Base-by-base conservation (phyloP, 2,888 invertebrate species). In the Meghimatium bilineatum region DNA sequence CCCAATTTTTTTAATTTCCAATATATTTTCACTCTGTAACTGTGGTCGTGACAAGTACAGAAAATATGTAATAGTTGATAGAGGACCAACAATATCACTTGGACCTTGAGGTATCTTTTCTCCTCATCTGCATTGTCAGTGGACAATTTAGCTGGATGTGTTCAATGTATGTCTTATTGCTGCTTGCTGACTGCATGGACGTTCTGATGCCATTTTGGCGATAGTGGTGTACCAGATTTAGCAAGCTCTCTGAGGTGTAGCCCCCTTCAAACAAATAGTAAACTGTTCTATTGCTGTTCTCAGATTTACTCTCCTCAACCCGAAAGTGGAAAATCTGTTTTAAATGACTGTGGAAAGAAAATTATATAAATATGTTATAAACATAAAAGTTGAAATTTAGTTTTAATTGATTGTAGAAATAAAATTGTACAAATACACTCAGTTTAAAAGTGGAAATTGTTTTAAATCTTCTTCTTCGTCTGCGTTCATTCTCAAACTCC, bases 141-240 rank as follows among this genome's bases (percentile, higher is more conserved):
- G 82, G 75, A 44, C 36, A 49, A 2, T 67, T 5, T 76, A 83
- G 60, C 6, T 60, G 29, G 52, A 83, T 77, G 17, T 69, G 38
- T 36, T 83, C 83, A 26, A 49, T 69, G 60, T 83, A 71, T 17
- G 14, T 60, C 44, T 77, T 71, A 17, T 38, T 52, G 0, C 26
- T 49, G 20, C 56, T 36, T 36, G 60, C 32, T 32, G 81, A 38
- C 32, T 38, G 63, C 52, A 83, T 52, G 6, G 38, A 17, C 0
- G 49, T 78, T 14, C 32, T 56, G 14, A 83, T 66, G 32, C 83
- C 83, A 52, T 44, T 38, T 44, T 60, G 56, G 12, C 32, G 29
- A 34, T 83, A 83, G 79, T 83, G 83, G 10, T 76, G 20, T 29
- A 83, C 3, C 44, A 83, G 63, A 32, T 49, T 66, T 6, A 79